phyloP scores from a whole-genome alignment of 2,888 invertebrate species.

The Trissonchulus sp. region DNA sequence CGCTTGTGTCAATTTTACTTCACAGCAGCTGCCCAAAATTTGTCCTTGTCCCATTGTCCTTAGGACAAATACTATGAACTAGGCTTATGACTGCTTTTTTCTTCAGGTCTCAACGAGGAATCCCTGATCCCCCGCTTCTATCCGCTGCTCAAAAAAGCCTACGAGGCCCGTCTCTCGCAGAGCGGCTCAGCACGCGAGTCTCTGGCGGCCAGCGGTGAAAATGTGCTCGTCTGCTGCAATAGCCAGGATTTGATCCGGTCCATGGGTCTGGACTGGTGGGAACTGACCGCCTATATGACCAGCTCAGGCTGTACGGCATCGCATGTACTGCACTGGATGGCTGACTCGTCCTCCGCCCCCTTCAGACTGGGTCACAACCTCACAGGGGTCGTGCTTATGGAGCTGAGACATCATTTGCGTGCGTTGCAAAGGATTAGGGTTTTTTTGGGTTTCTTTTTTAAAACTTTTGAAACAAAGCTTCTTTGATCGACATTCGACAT shows the following conservation, averaged over 20 bases:
- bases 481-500: too few relatives aligned
- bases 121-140: conserved; percentile 20
- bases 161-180: conserved; percentile 14
- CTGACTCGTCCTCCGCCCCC: conserved; percentile 2
- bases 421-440: too few relatives aligned
- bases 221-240: conserved; percentile 15
- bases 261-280: conserved; percentile 13
- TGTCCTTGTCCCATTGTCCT: too few relatives aligned
- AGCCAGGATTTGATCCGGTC: not conserved
- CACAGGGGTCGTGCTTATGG: conserved; percentile 6
- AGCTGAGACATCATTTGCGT: conserved; percentile 21
- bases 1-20: too few relatives aligned
- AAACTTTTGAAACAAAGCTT: too few relatives aligned
- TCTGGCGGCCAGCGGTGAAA: conserved; percentile 5
- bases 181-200: not conserved
- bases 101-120: not conserved
- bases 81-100: too few relatives aligned
- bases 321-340: conserved; percentile 16
- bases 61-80: too few relatives aligned
- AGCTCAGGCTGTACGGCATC: not conserved
- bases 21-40: too few relatives aligned
- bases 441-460: too few relatives aligned
- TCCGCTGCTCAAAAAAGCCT: conserved; percentile 22
- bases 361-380: conserved; percentile 17
- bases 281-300: not conserved